Evolutionary conservation across 2,113 vertebrate genomes (phyloP).

Genomic region (Strix uralensis): DNA sequence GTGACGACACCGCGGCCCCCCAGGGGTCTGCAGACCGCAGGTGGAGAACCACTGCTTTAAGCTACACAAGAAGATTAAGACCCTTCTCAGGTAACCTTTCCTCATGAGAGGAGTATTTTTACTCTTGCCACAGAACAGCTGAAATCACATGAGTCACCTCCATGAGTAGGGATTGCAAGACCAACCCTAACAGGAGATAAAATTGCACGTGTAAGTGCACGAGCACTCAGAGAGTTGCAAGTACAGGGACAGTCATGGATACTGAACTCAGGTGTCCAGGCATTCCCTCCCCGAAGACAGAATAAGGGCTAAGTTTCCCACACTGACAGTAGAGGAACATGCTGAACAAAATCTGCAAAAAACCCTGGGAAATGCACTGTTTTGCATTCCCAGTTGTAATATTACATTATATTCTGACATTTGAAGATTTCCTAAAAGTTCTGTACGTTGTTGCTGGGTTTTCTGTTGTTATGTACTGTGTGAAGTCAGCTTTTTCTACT

Average conservation of each 20-base stretch:
- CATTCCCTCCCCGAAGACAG: background rate
- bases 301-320: background rate
- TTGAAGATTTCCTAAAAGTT: background rate
- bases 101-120: too few relatives aligned
- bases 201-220: background rate
- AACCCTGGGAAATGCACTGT: background rate
- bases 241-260: background rate
- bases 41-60: too few relatives aligned
- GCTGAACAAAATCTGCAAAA: background rate
- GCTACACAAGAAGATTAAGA: too few relatives aligned
- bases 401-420: background rate
- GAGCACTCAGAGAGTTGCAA: fast-evolving
- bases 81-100: too few relatives aligned
- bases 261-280: background rate
- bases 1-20: too few relatives aligned
- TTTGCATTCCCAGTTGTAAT: background rate
- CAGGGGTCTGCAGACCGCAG: too few relatives aligned
- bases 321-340: background rate
- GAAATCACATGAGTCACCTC: too few relatives aligned
- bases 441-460: background rate
- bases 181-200: background rate
- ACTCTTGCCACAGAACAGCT: too few relatives aligned
- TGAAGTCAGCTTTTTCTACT: background rate
- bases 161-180: too few relatives aligned
- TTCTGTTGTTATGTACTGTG: background rate